Base-by-base conservation (phyloP, 2,797 vertebrate genomes). In the Coendou prehensilis region DNA sequence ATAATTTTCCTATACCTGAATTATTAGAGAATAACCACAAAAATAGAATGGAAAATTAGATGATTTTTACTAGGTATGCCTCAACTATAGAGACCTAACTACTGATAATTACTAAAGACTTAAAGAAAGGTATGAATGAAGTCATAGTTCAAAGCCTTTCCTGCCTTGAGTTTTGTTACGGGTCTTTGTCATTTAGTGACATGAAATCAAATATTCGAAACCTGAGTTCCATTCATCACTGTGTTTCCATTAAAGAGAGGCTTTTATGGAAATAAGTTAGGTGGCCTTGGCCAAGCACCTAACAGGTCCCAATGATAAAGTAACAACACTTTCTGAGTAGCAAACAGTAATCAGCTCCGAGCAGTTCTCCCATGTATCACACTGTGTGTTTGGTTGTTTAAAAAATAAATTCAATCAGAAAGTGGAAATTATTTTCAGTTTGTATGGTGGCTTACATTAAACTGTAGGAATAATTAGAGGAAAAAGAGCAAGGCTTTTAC, bases 131-230 rank as follows among this genome's bases (percentile, higher is more conserved):
- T 45, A 73, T 4, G n/a, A 87, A 87, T 82, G n/a, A 97, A 89
- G 54, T 82, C 22, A 4, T 6, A 52, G 95, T 97, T 95, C 64
- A 96, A 97, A 97, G 11, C 1, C 96, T 92, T 96, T 94, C 26
- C 37, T 78, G 3, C 90, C 37, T 76, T 7, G 28, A n/a, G 71
- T 56, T 30, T 84, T 98, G 0, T 95, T 95, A 50, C 22, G 91
- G 7, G 57, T 90, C 41, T 98, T 59, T 98, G 33, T 97, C 76
- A 96, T 80, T 7, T 22, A 95, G 57, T 94, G 57, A 97, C 45
- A 79, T 57, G 69, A 97, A 98, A 98, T 84, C 15, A 87, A 98
- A 94, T 96, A 96, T 97, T 97, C 97, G 97, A 96, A 90, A 91
- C 1, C 52, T 0, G 0, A 30, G 47, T 97, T 97, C 54, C 23